Evolutionary conservation across 2,888 invertebrate species (phyloP), one percentile per base, ranked within the genome.

Genomic region (Heliconius charithonia): DNA sequence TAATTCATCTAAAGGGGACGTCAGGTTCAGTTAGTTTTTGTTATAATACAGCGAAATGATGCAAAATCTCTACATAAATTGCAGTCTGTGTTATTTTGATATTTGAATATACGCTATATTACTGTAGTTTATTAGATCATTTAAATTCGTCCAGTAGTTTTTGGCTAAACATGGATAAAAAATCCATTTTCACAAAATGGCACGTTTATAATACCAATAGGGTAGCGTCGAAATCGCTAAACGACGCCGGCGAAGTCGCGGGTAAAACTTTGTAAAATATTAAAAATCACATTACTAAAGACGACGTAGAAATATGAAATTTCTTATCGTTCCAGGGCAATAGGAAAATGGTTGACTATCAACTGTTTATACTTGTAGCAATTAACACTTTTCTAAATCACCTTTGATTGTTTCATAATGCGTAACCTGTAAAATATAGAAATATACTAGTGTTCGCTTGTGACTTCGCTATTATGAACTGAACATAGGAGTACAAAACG

Each of bases 361-460:
- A 72, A 72, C 59, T 72, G 59, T 72, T 56, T 71, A 32, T 56
- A 56, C 56, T 32, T 71, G 71, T 71, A 51, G 51, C 71, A 56
- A 59, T 72, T 72, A 72, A 72, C 72, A 72, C 72, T 71, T 56
- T 56, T 51, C 56, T 51, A 72, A 59, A 32, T 32, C 22, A 72
- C 72, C 72, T 72, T 59, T 13, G 72, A 71, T 71, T 71, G 32
- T 72, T 72, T 56, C 59, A 32, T 32, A 72, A 72, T 59, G 59
- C 72, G 59, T 59, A 37, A 72, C 32, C 32, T 25, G 72, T 72
- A 56, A 32, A 72, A 72, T 56, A 56, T 32, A 59, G 22, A 32
- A 72, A 59, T 25, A 6, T 59, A 37, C 59, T 56, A 37, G 9
- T 13, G 12, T 41, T 69, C 25, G 69, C 25, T 69, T 41, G 69